These are phyloP conservation scores for Halcyon badia DNA, from an alignment of 2,797 vertebrate species.

Conservation along the genomic window DNA sequence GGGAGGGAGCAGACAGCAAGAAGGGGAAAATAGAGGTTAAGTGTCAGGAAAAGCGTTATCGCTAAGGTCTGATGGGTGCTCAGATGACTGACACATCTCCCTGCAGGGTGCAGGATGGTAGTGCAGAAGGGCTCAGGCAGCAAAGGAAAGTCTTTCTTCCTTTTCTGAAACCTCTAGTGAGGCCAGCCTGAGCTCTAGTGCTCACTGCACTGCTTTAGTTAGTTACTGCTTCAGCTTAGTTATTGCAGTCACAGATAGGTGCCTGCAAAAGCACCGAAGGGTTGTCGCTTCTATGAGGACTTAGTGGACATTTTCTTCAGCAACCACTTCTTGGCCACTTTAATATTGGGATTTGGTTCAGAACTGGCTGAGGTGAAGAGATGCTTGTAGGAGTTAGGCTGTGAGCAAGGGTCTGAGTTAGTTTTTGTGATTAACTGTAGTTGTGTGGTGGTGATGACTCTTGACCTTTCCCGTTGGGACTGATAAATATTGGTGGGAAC, in stretches of 20 bases:
- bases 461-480: background rate
- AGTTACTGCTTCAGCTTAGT: background rate
- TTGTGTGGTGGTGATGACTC: background rate
- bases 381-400: background rate
- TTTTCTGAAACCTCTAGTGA: background rate
- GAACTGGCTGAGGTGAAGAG: background rate
- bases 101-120: background rate
- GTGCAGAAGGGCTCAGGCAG: background rate
- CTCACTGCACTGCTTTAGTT: background rate
- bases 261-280: background rate
- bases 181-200: background rate
- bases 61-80: background rate
- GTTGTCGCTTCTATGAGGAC: background rate
- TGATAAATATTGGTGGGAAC: background rate
- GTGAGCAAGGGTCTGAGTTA: background rate
- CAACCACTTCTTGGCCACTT: background rate
- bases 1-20: background rate
- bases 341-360: background rate
- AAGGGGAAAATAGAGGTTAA: background rate
- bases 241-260: background rate
- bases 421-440: background rate
- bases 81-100: background rate
- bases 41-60: background rate
- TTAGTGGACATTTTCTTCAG: background rate
- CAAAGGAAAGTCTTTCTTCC: background rate